Evolutionary conservation across 2,888 invertebrate genomes (phyloP).

Genomic region (Schizaphis graminum): DNA sequence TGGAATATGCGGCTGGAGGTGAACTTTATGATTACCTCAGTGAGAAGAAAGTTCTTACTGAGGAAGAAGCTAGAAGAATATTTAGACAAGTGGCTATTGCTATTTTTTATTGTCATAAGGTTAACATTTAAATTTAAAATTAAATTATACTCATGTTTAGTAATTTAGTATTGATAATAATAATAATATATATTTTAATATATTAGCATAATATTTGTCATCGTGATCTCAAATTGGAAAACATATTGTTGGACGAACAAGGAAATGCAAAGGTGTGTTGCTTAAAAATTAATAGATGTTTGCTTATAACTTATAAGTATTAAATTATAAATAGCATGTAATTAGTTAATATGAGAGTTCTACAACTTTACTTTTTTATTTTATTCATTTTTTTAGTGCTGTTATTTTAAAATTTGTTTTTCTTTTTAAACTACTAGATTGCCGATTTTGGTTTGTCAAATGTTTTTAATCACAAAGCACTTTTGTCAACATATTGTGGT

Average conservation of each 20-base stretch:
- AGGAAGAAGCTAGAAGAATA: constrained; percentile 93
- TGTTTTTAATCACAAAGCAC: constrained; percentile 89
- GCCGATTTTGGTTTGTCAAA: constrained; percentile 99
- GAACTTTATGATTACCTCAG: constrained; percentile 96
- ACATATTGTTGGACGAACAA: constrained; percentile 91
- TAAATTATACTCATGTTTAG: neutral
- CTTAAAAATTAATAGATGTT: constrained; percentile 44
- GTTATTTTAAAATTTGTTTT: neutral
- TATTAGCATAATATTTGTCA: constrained; percentile 92
- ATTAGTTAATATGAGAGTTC: neutral
- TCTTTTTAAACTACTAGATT: constrained; percentile 88
- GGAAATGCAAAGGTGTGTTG: constrained; percentile 89
- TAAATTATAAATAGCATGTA: neutral
- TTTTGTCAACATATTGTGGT: constrained; percentile 94
- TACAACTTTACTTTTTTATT: neutral
- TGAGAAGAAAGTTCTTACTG: constrained; percentile 89
- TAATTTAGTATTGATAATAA: constrained; percentile 1
- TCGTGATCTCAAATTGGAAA: constrained; percentile 95
- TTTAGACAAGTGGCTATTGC: constrained; percentile 97
- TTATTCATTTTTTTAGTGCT: neutral
- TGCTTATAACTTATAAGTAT: neutral
- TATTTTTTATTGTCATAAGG: constrained; percentile 96
- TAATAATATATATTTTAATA: constrained; percentile 64
- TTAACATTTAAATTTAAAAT: constrained; percentile 68
- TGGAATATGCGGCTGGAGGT: constrained; percentile 99